A percentile compares a stretch with the other conserved stretches of the same genome.
Evolutionary conservation across 2,888 invertebrate genomes (phyloP).

Genomic region (Allolobophora icterica): DNA sequence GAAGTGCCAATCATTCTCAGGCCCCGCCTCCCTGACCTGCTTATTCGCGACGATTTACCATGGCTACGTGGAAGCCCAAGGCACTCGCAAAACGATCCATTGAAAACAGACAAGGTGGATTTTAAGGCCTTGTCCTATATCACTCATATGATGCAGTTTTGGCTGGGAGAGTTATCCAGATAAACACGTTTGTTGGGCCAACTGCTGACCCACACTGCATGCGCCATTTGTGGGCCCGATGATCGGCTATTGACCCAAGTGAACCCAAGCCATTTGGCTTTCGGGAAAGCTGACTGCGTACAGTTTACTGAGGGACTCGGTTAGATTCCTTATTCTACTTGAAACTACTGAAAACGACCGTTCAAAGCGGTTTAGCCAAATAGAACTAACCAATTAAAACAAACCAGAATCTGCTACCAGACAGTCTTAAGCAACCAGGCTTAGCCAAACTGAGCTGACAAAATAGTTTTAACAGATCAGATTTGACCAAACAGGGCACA

Average conservation of each 20-base stretch:
- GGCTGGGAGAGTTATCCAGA: not conserved
- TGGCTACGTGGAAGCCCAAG: not conserved
- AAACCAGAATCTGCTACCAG: too few species aligned
- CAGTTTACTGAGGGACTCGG: not conserved
- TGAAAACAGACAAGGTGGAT: not conserved
- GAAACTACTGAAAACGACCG: rapidly evolving
- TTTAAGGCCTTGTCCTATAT: not conserved
- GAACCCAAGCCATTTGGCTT: not conserved
- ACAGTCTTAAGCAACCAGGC: too few species aligned
- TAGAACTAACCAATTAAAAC: not conserved
- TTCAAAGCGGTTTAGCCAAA: not conserved
- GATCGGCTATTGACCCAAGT: not conserved
- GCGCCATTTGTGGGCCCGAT: not conserved
- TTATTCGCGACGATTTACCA: not conserved
- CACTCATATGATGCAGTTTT: not conserved
- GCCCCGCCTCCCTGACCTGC: not conserved
- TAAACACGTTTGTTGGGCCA: not conserved
- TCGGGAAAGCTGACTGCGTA: not conserved
- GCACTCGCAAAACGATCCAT: not conserved
- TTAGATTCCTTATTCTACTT: not conserved
- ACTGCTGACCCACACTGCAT: not conserved
- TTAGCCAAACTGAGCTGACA: too few species aligned
- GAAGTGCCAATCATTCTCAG: not conserved
- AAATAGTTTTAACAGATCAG: too few species aligned
- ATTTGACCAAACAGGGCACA: too few species aligned